A percentile compares a stretch with the other conserved stretches of the same genome.
Evolutionary conservation across 1,140 invertebrate species (phyloP).

Genomic region (Tetramorium simillimum): DNA sequence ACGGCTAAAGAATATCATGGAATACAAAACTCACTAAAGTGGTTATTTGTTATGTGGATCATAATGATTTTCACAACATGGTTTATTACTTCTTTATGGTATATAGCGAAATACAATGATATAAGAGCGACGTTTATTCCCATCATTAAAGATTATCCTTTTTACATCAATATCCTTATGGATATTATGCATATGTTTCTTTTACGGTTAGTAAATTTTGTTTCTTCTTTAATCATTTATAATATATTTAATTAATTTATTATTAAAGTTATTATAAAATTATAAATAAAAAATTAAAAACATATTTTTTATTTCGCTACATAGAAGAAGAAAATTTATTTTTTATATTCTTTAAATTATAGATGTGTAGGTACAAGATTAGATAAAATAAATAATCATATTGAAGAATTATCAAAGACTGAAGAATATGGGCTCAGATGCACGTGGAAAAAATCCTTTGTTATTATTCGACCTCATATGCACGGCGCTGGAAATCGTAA

Average conservation of each 20-base stretch:
- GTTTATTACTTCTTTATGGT: background rate
- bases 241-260: background rate
- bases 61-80: background rate
- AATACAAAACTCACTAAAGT: background rate
- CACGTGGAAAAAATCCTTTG: background rate
- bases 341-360: background rate
- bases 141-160: background rate
- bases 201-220: conserved; percentile 9
- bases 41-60: background rate
- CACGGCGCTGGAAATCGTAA: background rate
- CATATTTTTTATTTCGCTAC: background rate
- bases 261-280: background rate
- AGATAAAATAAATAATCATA: conserved; percentile 9
- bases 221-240: background rate
- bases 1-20: background rate
- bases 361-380: conserved; percentile 17
- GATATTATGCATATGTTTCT: conserved; percentile 10
- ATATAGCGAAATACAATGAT: background rate
- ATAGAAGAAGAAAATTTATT: background rate
- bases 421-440: conserved; percentile 6
- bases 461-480: background rate
- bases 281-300: no score
- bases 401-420: background rate
- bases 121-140: background rate
- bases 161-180: background rate